Evolutionary conservation across 2,113 vertebrate genomes (phyloP).

Genomic region (Peromyscus californicus): DNA sequence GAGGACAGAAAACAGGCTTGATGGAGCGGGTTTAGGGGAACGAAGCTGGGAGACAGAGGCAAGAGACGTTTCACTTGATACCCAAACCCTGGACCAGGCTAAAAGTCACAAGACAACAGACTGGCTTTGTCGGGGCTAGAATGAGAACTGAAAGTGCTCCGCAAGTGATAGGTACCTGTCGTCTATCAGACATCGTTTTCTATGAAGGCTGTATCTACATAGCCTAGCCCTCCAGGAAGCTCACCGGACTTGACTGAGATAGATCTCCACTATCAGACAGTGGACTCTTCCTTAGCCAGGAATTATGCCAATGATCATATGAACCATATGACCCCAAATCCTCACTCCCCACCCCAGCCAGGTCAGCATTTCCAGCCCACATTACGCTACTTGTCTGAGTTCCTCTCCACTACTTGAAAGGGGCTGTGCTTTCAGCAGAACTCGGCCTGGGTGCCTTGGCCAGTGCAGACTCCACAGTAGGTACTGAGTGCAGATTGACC

Average conservation of each 20-base stretch:
- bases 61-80: background rate
- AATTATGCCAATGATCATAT: background rate
- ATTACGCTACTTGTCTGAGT: background rate
- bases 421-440: background rate
- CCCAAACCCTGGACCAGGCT: background rate
- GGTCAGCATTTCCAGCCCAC: background rate
- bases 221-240: constrained; percentile 61
- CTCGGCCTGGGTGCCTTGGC: background rate
- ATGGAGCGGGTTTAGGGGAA: background rate
- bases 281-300: background rate
- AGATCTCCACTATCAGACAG: constrained; percentile 42
- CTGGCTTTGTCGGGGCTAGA: background rate
- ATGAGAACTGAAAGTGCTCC: constrained; percentile 1
- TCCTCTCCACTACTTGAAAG: background rate
- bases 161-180: background rate
- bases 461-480: background rate
- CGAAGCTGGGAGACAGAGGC: background rate
- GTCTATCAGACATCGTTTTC: constrained; percentile 15
- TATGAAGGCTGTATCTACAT: constrained; percentile 25
- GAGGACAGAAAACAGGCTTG: background rate
- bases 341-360: background rate
- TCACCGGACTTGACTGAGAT: constrained; percentile 41
- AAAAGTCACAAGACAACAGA: background rate
- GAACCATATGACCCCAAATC: constrained; percentile 33
- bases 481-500: background rate